These are phyloP conservation scores for Tetramorium simillimum DNA, from an alignment of 1,140 invertebrate genomes.

Conservation along the genomic window DNA sequence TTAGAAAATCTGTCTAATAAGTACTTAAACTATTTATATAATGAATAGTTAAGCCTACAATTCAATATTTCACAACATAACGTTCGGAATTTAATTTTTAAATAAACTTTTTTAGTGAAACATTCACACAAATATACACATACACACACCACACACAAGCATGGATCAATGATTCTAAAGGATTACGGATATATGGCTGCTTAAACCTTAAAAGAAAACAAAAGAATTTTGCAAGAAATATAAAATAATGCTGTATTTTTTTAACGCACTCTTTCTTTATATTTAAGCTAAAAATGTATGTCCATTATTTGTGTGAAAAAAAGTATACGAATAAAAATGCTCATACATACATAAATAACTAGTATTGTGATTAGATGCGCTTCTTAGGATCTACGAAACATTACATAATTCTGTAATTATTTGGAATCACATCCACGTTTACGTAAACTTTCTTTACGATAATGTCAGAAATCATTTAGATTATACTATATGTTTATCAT, in stretches of 20 bases:
- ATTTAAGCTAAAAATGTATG: neutral
- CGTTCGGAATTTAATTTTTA: neutral
- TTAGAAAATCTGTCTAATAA: neutral
- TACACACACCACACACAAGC: neutral
- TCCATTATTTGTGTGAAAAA: neutral
- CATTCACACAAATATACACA: neutral
- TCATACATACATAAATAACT: neutral
- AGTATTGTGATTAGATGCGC: neutral
- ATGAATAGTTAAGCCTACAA: neutral
- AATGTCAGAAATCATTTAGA: neutral
- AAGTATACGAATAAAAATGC: neutral
- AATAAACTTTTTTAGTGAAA: neutral
- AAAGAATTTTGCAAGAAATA: neutral
- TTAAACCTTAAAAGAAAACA: neutral
- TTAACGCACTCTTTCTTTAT: neutral
- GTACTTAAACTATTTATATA: neutral
- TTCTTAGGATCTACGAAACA: slow-evolving; percentile 11
- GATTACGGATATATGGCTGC: neutral
- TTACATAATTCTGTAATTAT: slow-evolving; percentile 36
- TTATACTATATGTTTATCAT: neutral
- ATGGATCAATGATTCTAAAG: slow-evolving; percentile 8
- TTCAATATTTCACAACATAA: neutral
- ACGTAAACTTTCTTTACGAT: slow-evolving; percentile 42
- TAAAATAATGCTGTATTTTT: neutral
- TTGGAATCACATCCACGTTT: slow-evolving; percentile 12